phyloP scores from a whole-genome alignment of 2,888 invertebrate species.

The Drosophila incognita region DNA sequence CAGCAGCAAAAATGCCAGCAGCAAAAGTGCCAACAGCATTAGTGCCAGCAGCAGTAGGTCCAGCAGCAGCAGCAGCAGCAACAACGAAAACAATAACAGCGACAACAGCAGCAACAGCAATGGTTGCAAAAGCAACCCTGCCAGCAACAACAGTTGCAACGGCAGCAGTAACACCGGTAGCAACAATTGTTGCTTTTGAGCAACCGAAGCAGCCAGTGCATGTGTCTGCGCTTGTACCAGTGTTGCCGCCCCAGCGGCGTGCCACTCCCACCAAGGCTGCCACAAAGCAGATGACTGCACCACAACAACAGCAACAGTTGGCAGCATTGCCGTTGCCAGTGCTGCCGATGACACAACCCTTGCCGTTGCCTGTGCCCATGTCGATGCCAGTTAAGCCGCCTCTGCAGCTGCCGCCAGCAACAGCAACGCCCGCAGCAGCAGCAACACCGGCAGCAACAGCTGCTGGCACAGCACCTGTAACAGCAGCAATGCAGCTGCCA shows the following conservation, averaged over 20 bases:
- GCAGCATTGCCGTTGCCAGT: slow-evolving; percentile 19
- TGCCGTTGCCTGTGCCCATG: slow-evolving; percentile 13
- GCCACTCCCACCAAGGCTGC: slow-evolving; percentile 67
- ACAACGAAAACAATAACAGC: not conserved
- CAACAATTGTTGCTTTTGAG: slow-evolving; percentile 8
- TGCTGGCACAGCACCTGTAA: not conserved
- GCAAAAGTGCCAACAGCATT: not conserved
- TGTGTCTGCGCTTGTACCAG: slow-evolving; percentile 2
- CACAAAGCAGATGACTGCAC: slow-evolving; percentile 60
- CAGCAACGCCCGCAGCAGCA: slow-evolving; percentile 2
- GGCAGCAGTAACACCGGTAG: slow-evolving; percentile 1
- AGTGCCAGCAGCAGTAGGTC: not conserved
- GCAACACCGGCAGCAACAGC: slow-evolving; percentile 12
- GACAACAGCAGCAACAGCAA: slow-evolving; percentile 4
- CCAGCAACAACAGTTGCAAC: slow-evolving; percentile 8
- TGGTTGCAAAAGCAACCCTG: not conserved
- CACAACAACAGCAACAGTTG: slow-evolving; percentile 15
- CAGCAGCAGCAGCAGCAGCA: not conserved
- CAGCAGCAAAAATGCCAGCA: not conserved
- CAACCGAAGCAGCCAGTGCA: slow-evolving; percentile 8
- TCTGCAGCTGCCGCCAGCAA: slow-evolving; percentile 14
- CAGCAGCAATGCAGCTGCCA: slow-evolving; percentile 49
- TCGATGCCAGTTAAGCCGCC: slow-evolving; percentile 22
- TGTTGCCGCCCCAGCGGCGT: slow-evolving; percentile 26
- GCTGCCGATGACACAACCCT: slow-evolving; percentile 11